Conservation (phyloP, 2,888 invertebrate genomes). For the Anthophora plumipes region DNA sequence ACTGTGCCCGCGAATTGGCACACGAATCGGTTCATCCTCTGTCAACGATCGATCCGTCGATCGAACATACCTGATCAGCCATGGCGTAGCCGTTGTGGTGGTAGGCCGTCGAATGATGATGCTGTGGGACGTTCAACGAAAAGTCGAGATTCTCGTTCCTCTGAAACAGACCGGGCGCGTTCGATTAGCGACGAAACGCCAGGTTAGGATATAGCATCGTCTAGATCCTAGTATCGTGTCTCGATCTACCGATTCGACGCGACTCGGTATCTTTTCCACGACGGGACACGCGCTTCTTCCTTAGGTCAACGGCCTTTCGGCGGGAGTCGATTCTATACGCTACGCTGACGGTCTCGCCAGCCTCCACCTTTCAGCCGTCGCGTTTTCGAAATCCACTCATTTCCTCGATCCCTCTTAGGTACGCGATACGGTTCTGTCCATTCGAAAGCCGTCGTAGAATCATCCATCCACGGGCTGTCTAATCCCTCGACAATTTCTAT, state of each 20-base stretch:
- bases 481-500: no score
- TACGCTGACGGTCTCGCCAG: neutral
- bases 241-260: neutral
- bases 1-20: no score
- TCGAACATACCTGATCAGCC: constrained; percentile 89
- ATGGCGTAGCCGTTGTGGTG: constrained; percentile 90
- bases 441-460: no score
- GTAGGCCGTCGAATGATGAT: constrained; percentile 84
- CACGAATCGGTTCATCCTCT: no score
- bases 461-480: no score
- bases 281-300: constrained; percentile 3
- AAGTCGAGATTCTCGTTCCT: constrained; percentile 91
- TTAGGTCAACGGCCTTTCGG: constrained; percentile 10
- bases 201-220: neutral
- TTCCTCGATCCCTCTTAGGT: no score
- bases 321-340: neutral
- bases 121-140: constrained; percentile 89
- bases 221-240: no score
- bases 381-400: neutral
- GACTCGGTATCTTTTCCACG: neutral
- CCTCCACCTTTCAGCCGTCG: neutral
- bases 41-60: neutral
- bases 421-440: no score
- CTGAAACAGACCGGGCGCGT: constrained; percentile 86
- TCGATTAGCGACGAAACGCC: neutral